These are phyloP conservation scores for Oryzias melastigma DNA, from an alignment of 2,113 vertebrate genomes.

Conservation along the genomic window DNA sequence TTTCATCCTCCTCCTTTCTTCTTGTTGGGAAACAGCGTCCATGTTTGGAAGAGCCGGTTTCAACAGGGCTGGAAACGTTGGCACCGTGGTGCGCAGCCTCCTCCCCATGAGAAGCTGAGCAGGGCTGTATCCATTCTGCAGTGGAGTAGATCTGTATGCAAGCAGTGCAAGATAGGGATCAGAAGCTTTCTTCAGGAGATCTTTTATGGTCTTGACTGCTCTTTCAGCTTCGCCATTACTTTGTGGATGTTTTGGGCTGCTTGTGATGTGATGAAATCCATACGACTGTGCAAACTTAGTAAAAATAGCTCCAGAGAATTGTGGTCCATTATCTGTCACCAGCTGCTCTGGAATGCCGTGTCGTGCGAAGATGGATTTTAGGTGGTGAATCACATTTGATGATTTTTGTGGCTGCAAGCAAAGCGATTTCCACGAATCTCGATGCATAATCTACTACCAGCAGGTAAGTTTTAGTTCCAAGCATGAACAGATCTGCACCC, in stretches of 20 bases:
- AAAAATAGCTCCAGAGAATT: neutral
- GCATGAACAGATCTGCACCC: neutral
- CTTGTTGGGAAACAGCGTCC: too few relatives aligned
- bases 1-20: too few relatives aligned
- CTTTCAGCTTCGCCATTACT: neutral
- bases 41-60: too few relatives aligned
- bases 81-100: too few relatives aligned
- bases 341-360: too few relatives aligned
- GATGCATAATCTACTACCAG: neutral
- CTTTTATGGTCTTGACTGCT: neutral
- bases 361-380: too few relatives aligned
- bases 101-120: too few relatives aligned
- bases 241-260: neutral
- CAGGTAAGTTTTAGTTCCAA: neutral
- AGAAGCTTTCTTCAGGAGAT: neutral
- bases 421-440: neutral
- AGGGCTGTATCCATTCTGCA: neutral
- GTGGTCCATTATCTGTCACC: conserved; percentile 4
- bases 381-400: too few relatives aligned
- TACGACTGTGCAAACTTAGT: neutral
- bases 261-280: neutral
- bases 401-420: neutral
- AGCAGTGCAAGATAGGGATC: neutral
- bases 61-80: neutral
- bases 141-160: neutral